A percentile compares a stretch with the other conserved stretches of the same genome.
These are phyloP conservation scores for Zapus hudsonius DNA, from an alignment of 2,113 vertebrate species.

Conservation along the genomic window DNA sequence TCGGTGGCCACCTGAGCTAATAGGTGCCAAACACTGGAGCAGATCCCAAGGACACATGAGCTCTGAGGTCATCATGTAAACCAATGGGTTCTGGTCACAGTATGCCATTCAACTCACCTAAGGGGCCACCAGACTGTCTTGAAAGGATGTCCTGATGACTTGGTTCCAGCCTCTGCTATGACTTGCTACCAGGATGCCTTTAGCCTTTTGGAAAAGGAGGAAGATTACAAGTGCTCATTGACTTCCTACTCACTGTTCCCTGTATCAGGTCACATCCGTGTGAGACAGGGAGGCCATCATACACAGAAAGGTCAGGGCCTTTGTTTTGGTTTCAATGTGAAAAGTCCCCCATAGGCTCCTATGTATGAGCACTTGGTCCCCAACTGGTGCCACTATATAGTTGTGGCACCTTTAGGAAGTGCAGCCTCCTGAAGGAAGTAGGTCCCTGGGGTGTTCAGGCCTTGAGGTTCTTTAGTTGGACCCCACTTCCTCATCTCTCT, in stretches of 20 bases:
- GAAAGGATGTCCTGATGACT: not conserved
- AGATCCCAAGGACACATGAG: not conserved
- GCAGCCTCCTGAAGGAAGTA: no score
- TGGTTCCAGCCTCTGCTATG: not conserved
- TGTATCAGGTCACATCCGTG: not conserved
- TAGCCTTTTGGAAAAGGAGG: not conserved
- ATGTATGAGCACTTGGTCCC: no score
- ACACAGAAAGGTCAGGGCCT: not conserved
- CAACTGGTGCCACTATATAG: no score
- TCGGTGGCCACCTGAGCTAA: accelerated
- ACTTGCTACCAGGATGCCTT: no score
- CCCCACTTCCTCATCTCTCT: no score
- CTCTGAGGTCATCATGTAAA: not conserved
- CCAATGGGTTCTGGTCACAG: not conserved
- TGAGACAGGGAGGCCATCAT: not conserved
- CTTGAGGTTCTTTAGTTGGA: no score
- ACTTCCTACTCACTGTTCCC: not conserved
- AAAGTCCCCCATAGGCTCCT: no score
- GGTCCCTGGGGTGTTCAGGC: no score
- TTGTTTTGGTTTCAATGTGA: no score
- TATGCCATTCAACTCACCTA: not conserved
- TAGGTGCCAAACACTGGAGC: not conserved
- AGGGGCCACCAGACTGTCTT: not conserved
- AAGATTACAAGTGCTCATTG: not conserved
- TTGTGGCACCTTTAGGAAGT: no score